Conservation (phyloP, 2,888 invertebrate genomes). For the Polylopha cassiicola region DNA sequence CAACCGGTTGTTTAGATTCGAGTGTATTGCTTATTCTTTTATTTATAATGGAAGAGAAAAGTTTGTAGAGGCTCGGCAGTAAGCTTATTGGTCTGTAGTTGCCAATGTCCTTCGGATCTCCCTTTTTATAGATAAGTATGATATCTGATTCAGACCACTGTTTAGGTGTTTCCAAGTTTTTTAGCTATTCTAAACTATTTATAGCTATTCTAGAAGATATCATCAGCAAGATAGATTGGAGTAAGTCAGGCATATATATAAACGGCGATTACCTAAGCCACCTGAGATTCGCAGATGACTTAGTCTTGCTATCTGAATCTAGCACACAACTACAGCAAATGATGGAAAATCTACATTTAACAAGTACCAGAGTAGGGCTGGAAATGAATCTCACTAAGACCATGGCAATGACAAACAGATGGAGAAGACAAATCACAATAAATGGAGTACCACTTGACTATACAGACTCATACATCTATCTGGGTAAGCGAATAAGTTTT, state of each 20-base stretch:
- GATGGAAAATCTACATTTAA: too few relatives aligned
- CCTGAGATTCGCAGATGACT: too few relatives aligned
- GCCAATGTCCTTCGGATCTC: too few relatives aligned
- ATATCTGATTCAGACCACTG: too few relatives aligned
- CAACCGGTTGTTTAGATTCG: too few relatives aligned
- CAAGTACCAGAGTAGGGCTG: constrained; percentile 1
- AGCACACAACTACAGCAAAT: constrained; percentile 8
- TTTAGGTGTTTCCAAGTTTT: too few relatives aligned
- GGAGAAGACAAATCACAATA: constrained; percentile 1
- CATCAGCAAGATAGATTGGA: constrained; percentile 6
- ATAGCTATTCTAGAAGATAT: constrained; percentile 7
- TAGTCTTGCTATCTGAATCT: constrained; percentile 8
- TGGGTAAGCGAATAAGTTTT: constrained; percentile 12
- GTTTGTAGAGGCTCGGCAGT: too few relatives aligned
- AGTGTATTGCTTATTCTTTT: too few relatives aligned
- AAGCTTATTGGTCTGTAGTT: too few relatives aligned
- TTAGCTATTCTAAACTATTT: constrained; percentile 4
- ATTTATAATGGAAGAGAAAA: too few relatives aligned
- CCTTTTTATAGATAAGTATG: too few relatives aligned
- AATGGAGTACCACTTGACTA: constrained; percentile 8
- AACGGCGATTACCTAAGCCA: too few relatives aligned
- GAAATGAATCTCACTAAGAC: constrained; percentile 11
- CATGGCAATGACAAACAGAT: constrained; percentile 11
- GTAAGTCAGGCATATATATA: background rate
- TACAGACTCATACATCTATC: constrained; percentile 11